Conservation (phyloP, 2,113 vertebrate genomes). For the Benitochromis conjunctus region DNA sequence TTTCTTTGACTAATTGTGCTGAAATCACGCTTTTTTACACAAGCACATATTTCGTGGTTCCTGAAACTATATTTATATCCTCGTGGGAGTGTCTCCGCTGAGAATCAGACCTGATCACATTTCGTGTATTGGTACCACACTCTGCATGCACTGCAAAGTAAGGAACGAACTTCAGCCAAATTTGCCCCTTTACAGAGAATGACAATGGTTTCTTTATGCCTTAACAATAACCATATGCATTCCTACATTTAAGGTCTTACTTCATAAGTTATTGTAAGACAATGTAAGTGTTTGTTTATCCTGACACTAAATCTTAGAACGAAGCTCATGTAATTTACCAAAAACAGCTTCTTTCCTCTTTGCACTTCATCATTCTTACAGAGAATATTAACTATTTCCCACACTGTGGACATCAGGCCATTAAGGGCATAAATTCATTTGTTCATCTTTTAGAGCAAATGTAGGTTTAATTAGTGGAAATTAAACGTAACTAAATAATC, state of each 20-base stretch:
- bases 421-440: background rate
- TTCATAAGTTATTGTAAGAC: background rate
- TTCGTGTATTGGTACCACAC: background rate
- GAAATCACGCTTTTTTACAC: background rate
- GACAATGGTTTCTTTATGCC: background rate
- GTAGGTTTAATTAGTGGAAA: background rate
- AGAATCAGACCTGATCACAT: background rate
- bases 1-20: background rate
- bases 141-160: background rate
- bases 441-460: background rate
- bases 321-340: background rate
- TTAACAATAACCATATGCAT: background rate
- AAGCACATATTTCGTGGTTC: background rate
- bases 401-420: background rate
- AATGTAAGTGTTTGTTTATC: background rate
- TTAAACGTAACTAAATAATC: background rate
- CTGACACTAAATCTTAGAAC: background rate
- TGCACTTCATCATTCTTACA: background rate
- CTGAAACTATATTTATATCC: background rate
- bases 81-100: background rate
- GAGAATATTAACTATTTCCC: background rate
- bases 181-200: background rate
- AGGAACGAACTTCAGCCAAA: background rate
- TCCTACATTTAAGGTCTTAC: background rate
- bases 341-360: background rate